Base-by-base conservation (phyloP, 2,113 vertebrate species). In the Seriola quinqueradiata region DNA sequence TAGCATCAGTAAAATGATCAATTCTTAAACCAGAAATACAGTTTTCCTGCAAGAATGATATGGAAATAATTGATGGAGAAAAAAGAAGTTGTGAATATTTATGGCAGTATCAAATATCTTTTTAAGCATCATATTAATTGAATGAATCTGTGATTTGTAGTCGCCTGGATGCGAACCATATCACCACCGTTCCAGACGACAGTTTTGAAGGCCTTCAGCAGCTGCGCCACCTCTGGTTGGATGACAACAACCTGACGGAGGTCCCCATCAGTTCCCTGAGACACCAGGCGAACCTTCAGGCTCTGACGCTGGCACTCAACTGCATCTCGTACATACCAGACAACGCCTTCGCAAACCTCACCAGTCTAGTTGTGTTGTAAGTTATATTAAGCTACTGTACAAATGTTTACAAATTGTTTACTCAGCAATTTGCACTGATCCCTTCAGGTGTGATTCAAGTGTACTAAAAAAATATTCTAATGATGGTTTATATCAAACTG, bases 81-180 rank as follows among this genome's bases (percentile, higher is more conserved):
- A 28, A 28, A 28, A 28, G 3, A 28, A 28, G 28, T 28, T 28
- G 28, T 28, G 2, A 28, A 28, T 28, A 21, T 67, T 46, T 16
- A 16, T 44, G 60, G 28, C 38, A 36, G 4, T 59, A 23, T 32
- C 46, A 34, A 57, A 40, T 9, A 28, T 34, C 28, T 28, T 28
- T 28, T 36, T 5, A 36, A 83, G 4, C 46, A 13, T 40, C 5
- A 54, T 64, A 46, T 21, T 57, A 4, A 68, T 68, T 44, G 11
- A 38, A 34, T 38, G 0, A 25, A 36, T 54, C 3, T 19, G 17
- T 68, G 25, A 16, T 10, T 28, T 72, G 0, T 8, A 99, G 98
- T 82, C 97, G 98, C 25, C 93, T 99, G 55, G 98, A 99, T 92
- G 98, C 98, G 0, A 99, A 99, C 91, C 98, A 99, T 48, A 98